Base-by-base conservation (phyloP, 37 sponge, comb jelly and placozoan species). In the Chondrilla cf. caribensis region DNA sequence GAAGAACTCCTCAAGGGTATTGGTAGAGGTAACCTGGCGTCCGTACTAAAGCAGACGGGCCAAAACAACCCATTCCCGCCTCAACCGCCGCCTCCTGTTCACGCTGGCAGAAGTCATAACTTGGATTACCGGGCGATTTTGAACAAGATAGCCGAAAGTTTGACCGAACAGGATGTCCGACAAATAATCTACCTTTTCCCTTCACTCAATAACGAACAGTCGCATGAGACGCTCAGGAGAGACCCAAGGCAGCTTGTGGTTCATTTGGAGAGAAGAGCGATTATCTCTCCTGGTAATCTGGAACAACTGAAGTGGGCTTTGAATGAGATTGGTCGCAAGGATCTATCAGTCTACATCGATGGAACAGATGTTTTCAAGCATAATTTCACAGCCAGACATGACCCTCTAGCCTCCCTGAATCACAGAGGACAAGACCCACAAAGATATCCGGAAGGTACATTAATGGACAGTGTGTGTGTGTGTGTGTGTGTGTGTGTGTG, bases 181-280 rank as follows among this genome's bases (percentile, higher is more conserved):
- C 17, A 31, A 15, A 58, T 90, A 17, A 25, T 58, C 24, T 87
- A 44, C 64, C 19, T 67, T 7, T 81, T 84, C n/a, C 24, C 18
- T 29, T 77, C 73, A 0, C 19, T 73, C 41, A 73, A 73, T 40
- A 38, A 32, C 42, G 25, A 37, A 5, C 41, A 38, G 44, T 24
- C 36, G 1, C 41, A 25, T 15, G 44, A 73, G 36, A 18, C 66
- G 58, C 3, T 58, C 55, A 2, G 54, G 65, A 19, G 32, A 38
- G 37, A 86, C 29, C 55, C 28, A 22, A 25, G 87, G 87, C 24
- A 90, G 51, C 86, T 91, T 31, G 75, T 91, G 33, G 44, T 80
- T 31, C 38, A 80, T 22, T 21, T 91, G 72, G 31, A 58, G 33
- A 85, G 84, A 75, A 58, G 83, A 28, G 64, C 59, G 62, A 33